A percentile compares a stretch with the other conserved stretches of the same genome.
phyloP scores from a whole-genome alignment of 2,888 invertebrate species.

The Drosophila lutescens region DNA sequence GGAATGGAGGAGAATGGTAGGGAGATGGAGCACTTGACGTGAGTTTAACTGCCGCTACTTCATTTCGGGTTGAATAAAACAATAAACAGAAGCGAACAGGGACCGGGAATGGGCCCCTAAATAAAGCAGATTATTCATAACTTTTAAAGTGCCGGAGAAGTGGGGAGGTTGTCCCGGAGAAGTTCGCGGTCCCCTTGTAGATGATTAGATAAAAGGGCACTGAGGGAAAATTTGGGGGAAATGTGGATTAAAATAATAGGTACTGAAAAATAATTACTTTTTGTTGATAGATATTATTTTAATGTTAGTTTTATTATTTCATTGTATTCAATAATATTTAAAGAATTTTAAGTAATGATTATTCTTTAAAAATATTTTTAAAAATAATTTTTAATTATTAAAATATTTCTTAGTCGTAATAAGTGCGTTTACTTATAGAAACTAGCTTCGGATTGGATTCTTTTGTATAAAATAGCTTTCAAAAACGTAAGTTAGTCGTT shows the following conservation, averaged over 20 bases:
- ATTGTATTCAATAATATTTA: too few species aligned
- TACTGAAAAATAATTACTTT: neutral
- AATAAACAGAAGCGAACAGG: conserved; percentile 63
- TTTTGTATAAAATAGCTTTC: too few species aligned
- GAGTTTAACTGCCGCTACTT: conserved; percentile 63
- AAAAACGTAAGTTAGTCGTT: neutral
- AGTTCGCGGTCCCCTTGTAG: conserved; percentile 54
- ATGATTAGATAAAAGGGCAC: conserved; percentile 67
- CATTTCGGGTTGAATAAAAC: conserved; percentile 67
- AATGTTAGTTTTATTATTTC: too few species aligned
- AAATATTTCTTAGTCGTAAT: too few species aligned
- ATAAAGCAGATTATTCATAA: conserved; percentile 72
- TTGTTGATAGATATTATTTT: too few species aligned
- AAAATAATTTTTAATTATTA: too few species aligned
- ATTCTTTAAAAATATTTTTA: too few species aligned
- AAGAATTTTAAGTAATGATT: too few species aligned
- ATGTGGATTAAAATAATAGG: neutral
- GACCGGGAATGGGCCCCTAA: conserved; percentile 38
- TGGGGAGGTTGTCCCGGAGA: neutral
- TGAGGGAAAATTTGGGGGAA: neutral
- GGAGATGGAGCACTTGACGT: conserved; percentile 52
- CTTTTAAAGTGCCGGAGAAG: conserved; percentile 43
- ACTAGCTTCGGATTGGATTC: too few species aligned
- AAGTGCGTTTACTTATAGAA: too few species aligned
- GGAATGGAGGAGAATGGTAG: conserved; percentile 25